phyloP scores from a whole-genome alignment of 2,113 vertebrate species.

The Colinus virginianus region DNA sequence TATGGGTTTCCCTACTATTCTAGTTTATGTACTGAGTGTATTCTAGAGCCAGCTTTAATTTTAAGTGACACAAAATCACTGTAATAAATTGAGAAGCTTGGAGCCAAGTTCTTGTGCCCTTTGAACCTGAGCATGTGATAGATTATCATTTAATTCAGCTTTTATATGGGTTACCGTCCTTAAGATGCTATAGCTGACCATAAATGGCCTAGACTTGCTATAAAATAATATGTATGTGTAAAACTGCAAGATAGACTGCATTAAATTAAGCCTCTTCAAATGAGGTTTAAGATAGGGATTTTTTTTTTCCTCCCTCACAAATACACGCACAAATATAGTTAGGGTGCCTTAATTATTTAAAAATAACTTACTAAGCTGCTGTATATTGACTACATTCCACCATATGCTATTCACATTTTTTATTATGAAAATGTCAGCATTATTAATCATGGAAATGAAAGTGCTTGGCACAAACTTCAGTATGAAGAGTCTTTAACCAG shows the following conservation, averaged over 20 bases:
- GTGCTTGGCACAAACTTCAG: neutral
- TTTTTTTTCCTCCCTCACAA: neutral
- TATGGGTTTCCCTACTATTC: neutral
- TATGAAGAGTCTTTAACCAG: neutral
- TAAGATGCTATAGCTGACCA: neutral
- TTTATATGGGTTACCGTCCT: neutral
- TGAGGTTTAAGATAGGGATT: neutral
- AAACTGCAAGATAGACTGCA: neutral
- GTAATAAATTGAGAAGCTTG: neutral
- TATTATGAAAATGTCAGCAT: neutral
- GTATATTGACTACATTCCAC: neutral
- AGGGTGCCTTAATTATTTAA: neutral
- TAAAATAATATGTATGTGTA: neutral
- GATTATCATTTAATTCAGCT: neutral
- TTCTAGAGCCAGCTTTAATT: neutral
- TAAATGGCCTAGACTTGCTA: neutral
- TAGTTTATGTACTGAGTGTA: neutral
- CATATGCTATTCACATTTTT: neutral
- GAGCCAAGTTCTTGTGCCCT: neutral
- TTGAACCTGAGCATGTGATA: neutral
- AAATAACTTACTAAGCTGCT: neutral
- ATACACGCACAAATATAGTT: neutral
- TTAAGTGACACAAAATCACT: neutral
- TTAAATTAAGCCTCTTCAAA: neutral
- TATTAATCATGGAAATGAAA: neutral